Conservation (phyloP, 2,113 vertebrate genomes). For the Setophaga coronata region DNA sequence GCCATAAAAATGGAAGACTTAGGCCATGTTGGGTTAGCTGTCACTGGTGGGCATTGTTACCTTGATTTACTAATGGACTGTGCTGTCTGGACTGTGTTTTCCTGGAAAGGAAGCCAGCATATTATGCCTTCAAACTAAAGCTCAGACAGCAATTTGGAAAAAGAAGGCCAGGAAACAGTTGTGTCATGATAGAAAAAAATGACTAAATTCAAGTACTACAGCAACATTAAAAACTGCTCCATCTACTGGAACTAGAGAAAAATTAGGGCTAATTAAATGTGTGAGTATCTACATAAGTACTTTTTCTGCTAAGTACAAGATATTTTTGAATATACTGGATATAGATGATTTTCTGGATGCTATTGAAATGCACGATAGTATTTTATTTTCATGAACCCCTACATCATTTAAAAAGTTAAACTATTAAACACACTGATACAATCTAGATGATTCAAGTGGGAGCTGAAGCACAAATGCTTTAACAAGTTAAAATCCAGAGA, state of each 20-base stretch:
- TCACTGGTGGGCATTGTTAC: neutral
- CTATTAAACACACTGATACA: neutral
- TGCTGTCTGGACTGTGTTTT: neutral
- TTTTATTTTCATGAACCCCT: neutral
- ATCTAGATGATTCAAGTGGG: neutral
- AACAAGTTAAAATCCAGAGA: neutral
- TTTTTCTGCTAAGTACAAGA: neutral
- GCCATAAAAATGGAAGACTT: conserved; percentile 20
- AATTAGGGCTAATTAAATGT: neutral
- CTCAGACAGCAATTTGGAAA: neutral
- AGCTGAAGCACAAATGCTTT: neutral
- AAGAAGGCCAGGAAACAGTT: neutral
- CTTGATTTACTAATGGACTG: conserved; percentile 27
- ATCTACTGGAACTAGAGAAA: conserved; percentile 55
- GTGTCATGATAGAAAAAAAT: neutral
- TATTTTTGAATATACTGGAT: neutral
- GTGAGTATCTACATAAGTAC: neutral
- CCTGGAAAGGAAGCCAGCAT: neutral
- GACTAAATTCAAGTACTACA: neutral
- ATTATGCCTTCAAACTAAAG: conserved; percentile 34
- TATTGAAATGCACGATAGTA: neutral
- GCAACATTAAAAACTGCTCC: conserved; percentile 59
- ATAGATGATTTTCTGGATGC: neutral
- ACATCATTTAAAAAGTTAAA: neutral
- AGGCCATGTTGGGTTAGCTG: neutral